Percentiles rank a stretch among this genome's conserved stretches.
phyloP scores from a whole-genome alignment of 2,797 vertebrate genomes.

The Falco berigora region DNA sequence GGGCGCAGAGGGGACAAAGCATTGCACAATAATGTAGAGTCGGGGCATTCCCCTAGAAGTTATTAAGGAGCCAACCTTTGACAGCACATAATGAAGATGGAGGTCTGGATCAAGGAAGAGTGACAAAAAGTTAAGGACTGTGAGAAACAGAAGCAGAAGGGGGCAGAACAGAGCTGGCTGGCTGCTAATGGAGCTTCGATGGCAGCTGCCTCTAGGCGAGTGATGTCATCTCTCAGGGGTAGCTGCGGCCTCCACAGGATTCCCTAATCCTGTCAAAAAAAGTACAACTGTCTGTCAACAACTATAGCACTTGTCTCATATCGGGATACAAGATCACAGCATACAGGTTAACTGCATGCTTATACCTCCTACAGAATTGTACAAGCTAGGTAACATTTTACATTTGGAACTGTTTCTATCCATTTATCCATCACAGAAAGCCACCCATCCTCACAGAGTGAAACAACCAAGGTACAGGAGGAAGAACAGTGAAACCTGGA shows the following conservation, averaged over 20 bases:
- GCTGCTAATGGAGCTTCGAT: slow-evolving; percentile 17
- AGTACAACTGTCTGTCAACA: slow-evolving; percentile 51
- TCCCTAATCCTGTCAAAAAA: slow-evolving; percentile 73
- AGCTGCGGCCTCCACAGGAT: slow-evolving; percentile 69
- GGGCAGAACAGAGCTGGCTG: slow-evolving; percentile 36
- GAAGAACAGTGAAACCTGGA: background rate
- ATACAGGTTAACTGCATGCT: background rate
- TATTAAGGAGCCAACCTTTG: slow-evolving; percentile 39
- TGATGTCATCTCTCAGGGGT: slow-evolving; percentile 58
- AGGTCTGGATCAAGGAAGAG: slow-evolving; percentile 23
- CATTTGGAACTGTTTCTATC: background rate
- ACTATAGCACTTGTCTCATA: background rate
- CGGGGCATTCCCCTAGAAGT: background rate
- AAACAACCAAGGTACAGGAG: background rate
- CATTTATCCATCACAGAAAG: background rate
- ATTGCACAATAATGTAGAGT: slow-evolving; percentile 21
- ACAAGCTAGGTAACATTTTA: background rate
- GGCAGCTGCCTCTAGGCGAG: slow-evolving; percentile 47
- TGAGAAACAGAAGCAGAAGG: slow-evolving; percentile 49
- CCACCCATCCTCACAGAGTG: background rate
- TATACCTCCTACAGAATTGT: background rate
- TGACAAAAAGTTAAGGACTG: slow-evolving; percentile 40
- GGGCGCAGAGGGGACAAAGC: slow-evolving; percentile 31
- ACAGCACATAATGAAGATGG: slow-evolving; percentile 14
- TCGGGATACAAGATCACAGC: background rate